phyloP scores from a whole-genome alignment of 1,140 invertebrate genomes.

The Metopolophium dirhodum region DNA sequence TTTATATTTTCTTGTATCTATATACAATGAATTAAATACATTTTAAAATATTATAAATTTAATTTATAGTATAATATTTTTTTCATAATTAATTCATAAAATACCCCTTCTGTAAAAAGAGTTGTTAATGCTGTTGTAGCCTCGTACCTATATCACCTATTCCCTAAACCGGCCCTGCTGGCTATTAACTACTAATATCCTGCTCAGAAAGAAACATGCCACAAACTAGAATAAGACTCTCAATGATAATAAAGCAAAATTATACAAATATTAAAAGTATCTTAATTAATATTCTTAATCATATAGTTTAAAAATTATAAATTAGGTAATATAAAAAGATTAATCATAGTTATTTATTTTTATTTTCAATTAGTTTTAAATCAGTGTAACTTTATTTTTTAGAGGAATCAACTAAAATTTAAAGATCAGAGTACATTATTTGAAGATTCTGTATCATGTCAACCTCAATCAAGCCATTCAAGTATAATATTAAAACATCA shows the following conservation, averaged over 20 bases:
- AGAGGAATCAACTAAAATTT: not conserved
- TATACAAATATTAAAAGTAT: not conserved
- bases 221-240: not conserved
- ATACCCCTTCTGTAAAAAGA: too few species aligned
- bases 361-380: not conserved
- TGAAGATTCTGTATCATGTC: not conserved
- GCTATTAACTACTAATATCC: not conserved
- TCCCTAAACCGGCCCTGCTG: not conserved
- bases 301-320: not conserved
- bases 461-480: not conserved
- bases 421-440: not conserved
- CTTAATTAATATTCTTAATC: not conserved
- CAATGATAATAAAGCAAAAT: not conserved
- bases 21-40: too few species aligned
- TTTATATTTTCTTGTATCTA: too few species aligned
- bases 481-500: not conserved
- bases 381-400: not conserved
- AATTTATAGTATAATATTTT: too few species aligned
- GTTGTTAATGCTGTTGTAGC: too few species aligned
- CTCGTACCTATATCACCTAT: not conserved
- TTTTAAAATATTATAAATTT: too few species aligned
- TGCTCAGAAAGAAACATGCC: not conserved
- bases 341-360: not conserved
- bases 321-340: not conserved
- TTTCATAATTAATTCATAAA: too few species aligned